phyloP scores from a whole-genome alignment of 2,797 vertebrate genomes.

The Sebastes nivosus region DNA sequence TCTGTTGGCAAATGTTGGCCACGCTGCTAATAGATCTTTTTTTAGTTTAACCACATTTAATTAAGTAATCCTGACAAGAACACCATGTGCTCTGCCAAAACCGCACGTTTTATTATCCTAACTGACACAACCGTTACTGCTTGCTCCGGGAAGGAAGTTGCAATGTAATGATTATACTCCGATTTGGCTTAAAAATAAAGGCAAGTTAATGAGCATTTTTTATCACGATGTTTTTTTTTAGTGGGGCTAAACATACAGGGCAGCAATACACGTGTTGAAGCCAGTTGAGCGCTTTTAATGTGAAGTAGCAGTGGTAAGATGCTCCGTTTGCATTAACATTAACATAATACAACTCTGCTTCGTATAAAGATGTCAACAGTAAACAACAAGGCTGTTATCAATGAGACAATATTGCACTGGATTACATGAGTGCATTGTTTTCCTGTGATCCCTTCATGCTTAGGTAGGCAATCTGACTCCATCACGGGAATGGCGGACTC shows the following conservation, averaged over 20 bases:
- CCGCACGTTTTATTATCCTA: background rate
- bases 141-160: background rate
- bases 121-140: background rate
- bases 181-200: background rate
- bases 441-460: background rate
- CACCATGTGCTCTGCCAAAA: background rate
- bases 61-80: background rate
- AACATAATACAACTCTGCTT: background rate
- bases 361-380: background rate
- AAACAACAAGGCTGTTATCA: background rate
- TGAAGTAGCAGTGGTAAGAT: background rate
- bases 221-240: background rate
- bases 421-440: background rate
- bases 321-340: background rate
- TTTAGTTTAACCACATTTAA: background rate
- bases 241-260: background rate
- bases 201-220: background rate
- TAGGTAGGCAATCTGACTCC: background rate
- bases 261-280: background rate
- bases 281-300: background rate
- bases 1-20: background rate
- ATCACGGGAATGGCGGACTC: background rate
- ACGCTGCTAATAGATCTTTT: background rate
- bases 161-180: background rate
- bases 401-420: background rate